Evolutionary conservation across 1,140 invertebrate species (phyloP), one percentile per base, ranked within the genome.

Genomic region (Maniola jurtina): DNA sequence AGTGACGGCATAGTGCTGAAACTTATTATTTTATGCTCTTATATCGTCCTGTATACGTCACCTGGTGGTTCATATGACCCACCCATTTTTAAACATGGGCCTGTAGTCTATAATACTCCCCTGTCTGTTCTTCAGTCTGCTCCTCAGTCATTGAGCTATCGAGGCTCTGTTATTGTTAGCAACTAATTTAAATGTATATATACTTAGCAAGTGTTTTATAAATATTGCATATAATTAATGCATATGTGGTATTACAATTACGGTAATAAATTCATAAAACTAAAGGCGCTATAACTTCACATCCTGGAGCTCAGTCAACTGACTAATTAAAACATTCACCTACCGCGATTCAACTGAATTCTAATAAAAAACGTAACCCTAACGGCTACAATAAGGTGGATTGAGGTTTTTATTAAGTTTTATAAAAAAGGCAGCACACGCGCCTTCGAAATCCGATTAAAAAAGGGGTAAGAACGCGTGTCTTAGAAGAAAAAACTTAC

Each of bases 391-490:
- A 83, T 90, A 88, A 90, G 84, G 84, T 88, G 84, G 75, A 87
- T 84, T 76, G 62, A 79, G 65, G 70, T 88, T 90, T 89, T 90
- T 88, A 83, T 85, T 80, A 66, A 68, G 50, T 58, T 33, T 48
- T 45, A 71, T 70, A 84, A 88, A 89, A 87, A 85, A 84, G 74
- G 11, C 64, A 64, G 71, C 71, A 83, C 86, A 90, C 86, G 86
- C 85, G 83, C 80, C 85, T 80, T 75, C 68, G 73, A 86, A 86
- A 89, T 86, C 86, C 79, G 86, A 89, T 90, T 90, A 89, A 87
- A 87, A 87, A 88, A 90, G 84, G 85, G 86, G 85, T 88, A 80
- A 79, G 70, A 79, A 79, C 81, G 76, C 72, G 77, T 77, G 83
- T 76, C 75, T 76, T 50, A 75, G 74, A 82, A 88, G 88, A 88